Evolutionary conservation across 2,888 invertebrate genomes (phyloP).

Genomic region (Cerceris ruficornis): DNA sequence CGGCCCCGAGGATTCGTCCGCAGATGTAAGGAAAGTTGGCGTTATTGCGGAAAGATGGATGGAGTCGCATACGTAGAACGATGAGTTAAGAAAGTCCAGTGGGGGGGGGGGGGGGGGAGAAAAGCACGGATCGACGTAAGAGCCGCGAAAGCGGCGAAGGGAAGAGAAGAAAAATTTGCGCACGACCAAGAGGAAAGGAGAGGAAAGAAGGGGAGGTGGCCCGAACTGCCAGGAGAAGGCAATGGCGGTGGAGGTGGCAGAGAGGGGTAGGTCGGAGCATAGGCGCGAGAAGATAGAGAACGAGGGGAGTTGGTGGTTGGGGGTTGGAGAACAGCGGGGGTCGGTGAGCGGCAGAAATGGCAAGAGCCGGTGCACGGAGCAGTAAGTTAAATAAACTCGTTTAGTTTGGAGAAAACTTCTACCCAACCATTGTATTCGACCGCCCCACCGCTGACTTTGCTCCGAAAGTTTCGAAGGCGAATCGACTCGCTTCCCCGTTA

Average conservation of each 20-base stretch:
- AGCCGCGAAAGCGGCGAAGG: no score
- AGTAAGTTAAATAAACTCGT: slow-evolving; percentile 81
- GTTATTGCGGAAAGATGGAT: slow-evolving; percentile 74
- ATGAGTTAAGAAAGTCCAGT: no score
- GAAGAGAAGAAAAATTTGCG: no score
- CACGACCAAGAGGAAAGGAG: no score
- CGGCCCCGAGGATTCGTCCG: slow-evolving; percentile 74
- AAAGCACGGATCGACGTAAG: no score
- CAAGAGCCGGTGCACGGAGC: slow-evolving; percentile 64
- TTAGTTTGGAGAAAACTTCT: slow-evolving; percentile 78
- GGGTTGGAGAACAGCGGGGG: slow-evolving; percentile 13
- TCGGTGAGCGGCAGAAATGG: slow-evolving; percentile 26
- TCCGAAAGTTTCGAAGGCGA: slow-evolving; percentile 77
- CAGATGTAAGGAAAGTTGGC: slow-evolving; percentile 75
- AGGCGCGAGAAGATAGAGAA: slow-evolving; percentile 13
- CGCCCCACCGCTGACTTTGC: slow-evolving; percentile 72
- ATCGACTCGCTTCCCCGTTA: slow-evolving; percentile 76
- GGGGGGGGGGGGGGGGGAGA: no score
- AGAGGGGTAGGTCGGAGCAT: slow-evolving; percentile 29
- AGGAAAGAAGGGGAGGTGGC: not conserved
- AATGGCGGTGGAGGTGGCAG: slow-evolving; percentile 25
- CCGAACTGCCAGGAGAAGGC: slow-evolving; percentile 37
- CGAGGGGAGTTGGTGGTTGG: slow-evolving; percentile 16
- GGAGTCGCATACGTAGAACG: slow-evolving; percentile 48
- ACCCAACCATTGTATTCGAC: slow-evolving; percentile 77